phyloP scores from a whole-genome alignment of 2,113 vertebrate species.

The Urocynchramus pylzowi region DNA sequence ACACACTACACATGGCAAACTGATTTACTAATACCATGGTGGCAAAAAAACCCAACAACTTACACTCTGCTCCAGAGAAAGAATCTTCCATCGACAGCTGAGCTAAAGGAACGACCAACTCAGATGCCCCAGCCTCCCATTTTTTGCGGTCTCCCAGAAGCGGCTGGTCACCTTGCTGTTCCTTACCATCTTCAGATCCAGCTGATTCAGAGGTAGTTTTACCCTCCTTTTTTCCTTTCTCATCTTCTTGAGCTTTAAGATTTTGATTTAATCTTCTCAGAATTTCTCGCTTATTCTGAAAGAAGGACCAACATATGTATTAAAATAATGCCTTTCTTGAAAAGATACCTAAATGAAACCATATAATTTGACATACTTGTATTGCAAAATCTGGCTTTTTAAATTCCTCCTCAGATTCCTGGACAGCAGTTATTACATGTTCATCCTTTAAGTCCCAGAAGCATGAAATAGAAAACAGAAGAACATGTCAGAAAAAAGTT shows the following conservation, averaged over 20 bases:
- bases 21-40: neutral
- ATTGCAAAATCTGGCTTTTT: constrained; percentile 62
- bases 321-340: neutral
- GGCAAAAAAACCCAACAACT: neutral
- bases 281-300: constrained; percentile 91
- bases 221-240: constrained; percentile 26
- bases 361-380: constrained; percentile 70
- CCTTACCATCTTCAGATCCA: constrained; percentile 49
- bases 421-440: constrained; percentile 41
- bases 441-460: constrained; percentile 63
- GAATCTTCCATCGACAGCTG: constrained; percentile 82
- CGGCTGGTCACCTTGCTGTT: constrained; percentile 53
- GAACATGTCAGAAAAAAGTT: neutral
- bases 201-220: neutral
- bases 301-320: neutral
- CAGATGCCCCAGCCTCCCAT: constrained; percentile 81
- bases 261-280: constrained; percentile 90
- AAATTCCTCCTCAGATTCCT: constrained; percentile 63
- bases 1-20: neutral
- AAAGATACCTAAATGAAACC: neutral
- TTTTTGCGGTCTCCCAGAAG: constrained; percentile 84
- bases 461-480: constrained; percentile 17
- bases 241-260: constrained; percentile 80
- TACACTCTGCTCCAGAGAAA: constrained; percentile 75
- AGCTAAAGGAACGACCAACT: constrained; percentile 78